Evolutionary conservation across 2,888 invertebrate genomes (phyloP).

Genomic region (Chromoteleia sp.): DNA sequence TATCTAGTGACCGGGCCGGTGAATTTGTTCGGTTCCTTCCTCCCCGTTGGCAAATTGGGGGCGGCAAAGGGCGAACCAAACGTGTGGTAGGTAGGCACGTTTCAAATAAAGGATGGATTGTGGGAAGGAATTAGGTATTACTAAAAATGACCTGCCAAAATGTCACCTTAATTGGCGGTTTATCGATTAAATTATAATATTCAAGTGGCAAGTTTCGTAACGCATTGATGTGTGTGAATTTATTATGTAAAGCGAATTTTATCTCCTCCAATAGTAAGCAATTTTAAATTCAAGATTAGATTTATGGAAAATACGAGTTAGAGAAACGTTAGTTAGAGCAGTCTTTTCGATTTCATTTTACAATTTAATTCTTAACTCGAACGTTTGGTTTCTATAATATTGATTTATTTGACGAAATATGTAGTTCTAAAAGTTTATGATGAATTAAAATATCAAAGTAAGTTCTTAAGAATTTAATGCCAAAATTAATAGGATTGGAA

Average conservation of each 20-base stretch:
- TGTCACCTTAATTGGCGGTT: constrained; percentile 31
- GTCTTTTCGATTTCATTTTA: too few species aligned
- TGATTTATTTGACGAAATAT: too few species aligned
- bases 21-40: too few species aligned
- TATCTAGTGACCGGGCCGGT: too few species aligned
- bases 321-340: constrained; percentile 18
- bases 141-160: constrained; percentile 38
- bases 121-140: constrained; percentile 36
- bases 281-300: constrained; percentile 33
- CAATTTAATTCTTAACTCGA: too few species aligned
- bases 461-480: too few species aligned
- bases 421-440: too few species aligned
- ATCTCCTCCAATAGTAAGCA: constrained; percentile 8
- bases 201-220: constrained; percentile 32
- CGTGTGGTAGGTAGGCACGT: constrained; percentile 39
- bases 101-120: constrained; percentile 44
- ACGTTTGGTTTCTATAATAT: too few species aligned
- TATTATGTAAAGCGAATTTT: constrained; percentile 18
- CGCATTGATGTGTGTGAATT: constrained; percentile 36
- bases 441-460: too few species aligned
- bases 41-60: constrained; percentile 8
- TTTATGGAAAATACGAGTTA: constrained; percentile 42
- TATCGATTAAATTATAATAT: constrained; percentile 41
- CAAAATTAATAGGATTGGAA: too few species aligned
- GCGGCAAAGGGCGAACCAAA: neutral